Conservation (phyloP, 2,113 vertebrate species). For the Picathartes gymnocephalus region DNA sequence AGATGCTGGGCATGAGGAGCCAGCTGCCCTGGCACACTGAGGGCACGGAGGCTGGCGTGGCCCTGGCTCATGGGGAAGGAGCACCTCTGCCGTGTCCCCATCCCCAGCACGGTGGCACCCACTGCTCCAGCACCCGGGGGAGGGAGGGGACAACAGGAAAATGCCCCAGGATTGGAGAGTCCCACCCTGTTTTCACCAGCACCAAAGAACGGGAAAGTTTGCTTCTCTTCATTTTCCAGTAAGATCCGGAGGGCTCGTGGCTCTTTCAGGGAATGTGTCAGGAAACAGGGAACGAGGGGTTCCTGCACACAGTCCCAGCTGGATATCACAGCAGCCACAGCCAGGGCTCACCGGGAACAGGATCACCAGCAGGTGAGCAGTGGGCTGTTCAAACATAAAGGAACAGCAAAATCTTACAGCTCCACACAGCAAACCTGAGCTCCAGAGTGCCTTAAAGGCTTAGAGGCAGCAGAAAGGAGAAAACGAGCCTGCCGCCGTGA, state of each 20-base stretch:
- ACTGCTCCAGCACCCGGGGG: neutral
- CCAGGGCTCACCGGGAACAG: neutral
- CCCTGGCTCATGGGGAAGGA: neutral
- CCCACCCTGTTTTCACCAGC: neutral
- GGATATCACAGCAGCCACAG: fast-evolving
- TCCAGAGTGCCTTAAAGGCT: neutral
- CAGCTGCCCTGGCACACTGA: neutral
- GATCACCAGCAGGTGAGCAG: neutral
- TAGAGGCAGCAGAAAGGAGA: neutral
- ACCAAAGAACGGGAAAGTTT: neutral
- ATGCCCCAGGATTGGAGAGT: neutral
- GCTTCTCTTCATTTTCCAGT: neutral
- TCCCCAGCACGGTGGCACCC: neutral
- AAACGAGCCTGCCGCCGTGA: neutral
- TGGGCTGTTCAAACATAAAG: neutral
- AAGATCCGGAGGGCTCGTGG: fast-evolving
- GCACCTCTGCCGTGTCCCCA: neutral
- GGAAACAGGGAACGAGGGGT: fast-evolving
- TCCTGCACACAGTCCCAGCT: fast-evolving
- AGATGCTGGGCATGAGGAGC: neutral
- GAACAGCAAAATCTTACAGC: neutral
- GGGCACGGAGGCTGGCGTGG: neutral
- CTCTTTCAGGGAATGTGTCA: neutral
- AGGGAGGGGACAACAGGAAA: fast-evolving
- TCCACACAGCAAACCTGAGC: neutral